phyloP scores from a whole-genome alignment of 1,140 invertebrate species.

The Paraescarpia echinospica region DNA sequence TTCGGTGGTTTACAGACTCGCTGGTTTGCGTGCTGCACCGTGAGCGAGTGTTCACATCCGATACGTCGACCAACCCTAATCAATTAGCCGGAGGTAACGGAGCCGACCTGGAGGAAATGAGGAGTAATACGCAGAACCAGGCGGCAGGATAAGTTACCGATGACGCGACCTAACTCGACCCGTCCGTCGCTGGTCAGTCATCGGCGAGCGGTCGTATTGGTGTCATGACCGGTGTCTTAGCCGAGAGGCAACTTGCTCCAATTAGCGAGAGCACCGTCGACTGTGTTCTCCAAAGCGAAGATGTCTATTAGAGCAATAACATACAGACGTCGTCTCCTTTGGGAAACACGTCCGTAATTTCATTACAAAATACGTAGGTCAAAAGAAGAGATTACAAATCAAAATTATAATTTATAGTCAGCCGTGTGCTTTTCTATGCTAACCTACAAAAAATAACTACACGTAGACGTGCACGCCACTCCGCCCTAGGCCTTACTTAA shows the following conservation, averaged over 20 bases:
- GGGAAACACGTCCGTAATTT: neutral
- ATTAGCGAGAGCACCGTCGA: neutral
- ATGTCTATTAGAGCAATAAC: neutral
- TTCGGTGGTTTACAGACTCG: neutral
- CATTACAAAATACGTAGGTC: neutral
- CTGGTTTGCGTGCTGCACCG: neutral
- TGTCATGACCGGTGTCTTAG: neutral
- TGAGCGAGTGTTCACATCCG: neutral
- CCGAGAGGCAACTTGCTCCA: slow-evolving; percentile 3
- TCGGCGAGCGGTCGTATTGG: neutral
- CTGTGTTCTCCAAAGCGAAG: neutral
- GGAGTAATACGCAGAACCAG: neutral
- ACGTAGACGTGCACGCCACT: no score
- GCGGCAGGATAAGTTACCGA: neutral
- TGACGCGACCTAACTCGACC: no score
- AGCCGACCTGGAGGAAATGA: neutral
- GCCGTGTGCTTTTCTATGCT: no score
- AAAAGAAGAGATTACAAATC: neutral
- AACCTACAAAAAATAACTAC: no score
- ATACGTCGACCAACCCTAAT: neutral
- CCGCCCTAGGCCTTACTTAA: no score
- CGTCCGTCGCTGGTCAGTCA: neutral
- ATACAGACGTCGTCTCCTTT: neutral
- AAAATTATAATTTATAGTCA: no score
- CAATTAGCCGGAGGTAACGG: neutral